Conservation (phyloP, 2,113 vertebrate species). For the Plecotus auritus region DNA sequence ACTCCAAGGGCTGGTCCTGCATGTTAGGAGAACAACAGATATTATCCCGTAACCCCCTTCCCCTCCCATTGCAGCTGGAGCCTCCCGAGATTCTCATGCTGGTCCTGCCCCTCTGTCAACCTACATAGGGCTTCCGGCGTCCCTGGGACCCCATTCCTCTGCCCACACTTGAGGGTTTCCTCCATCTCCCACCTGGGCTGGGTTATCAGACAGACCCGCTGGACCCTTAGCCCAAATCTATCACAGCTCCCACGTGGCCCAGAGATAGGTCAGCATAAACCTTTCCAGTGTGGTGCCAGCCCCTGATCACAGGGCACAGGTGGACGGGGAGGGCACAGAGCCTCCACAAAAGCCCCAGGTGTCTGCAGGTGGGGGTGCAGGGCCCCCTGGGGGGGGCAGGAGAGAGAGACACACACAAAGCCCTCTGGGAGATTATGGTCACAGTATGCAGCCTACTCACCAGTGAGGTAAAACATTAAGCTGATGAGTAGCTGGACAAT, state of each 20-base stretch:
- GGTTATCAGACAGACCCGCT: neutral
- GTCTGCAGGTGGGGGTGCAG: fast-evolving
- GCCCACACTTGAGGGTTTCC: neutral
- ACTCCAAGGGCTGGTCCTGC: neutral
- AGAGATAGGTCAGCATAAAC: fast-evolving
- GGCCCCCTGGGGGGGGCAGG: fast-evolving
- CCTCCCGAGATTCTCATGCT: neutral
- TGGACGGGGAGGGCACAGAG: neutral
- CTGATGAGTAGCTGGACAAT: neutral
- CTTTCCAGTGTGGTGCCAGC: fast-evolving
- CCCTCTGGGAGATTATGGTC: neutral
- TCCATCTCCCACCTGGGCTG: neutral
- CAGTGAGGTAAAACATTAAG: neutral
- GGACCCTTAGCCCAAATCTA: no score
- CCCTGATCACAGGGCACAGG: neutral
- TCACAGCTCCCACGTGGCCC: neutral
- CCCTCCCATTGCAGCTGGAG: neutral
- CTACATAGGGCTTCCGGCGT: neutral
- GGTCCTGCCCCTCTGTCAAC: no score
- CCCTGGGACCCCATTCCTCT: neutral
- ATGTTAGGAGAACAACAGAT: neutral
- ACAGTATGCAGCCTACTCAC: neutral
- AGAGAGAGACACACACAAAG: neutral
- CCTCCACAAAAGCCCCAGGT: neutral
- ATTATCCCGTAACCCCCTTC: neutral